A percentile compares a stretch with the other conserved stretches of the same genome.
Evolutionary conservation across 2,888 invertebrate species (phyloP).

Genomic region (Belgica antarctica): DNA sequence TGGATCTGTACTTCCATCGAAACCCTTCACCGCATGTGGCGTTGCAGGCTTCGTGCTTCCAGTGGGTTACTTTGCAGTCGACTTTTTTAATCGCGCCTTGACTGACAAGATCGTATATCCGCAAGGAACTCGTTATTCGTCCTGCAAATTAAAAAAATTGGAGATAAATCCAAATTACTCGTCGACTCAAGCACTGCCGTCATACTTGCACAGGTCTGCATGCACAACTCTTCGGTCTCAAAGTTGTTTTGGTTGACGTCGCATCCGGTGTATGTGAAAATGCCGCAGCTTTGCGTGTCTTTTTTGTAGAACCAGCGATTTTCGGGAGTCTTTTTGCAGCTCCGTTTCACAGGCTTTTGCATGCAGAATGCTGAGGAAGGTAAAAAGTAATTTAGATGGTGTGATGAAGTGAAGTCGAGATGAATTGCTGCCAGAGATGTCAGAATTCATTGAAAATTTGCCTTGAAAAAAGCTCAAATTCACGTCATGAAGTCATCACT

Average conservation of each 20-base stretch:
- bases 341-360: slow-evolving; percentile 53
- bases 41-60: slow-evolving; percentile 57
- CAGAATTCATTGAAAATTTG: too few relatives aligned
- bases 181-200: too few relatives aligned
- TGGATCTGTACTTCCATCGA: slow-evolving; percentile 56
- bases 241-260: slow-evolving; percentile 88
- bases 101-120: neutral
- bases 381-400: slow-evolving; percentile 35
- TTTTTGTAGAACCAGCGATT: slow-evolving; percentile 83
- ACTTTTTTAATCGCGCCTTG: slow-evolving; percentile 46
- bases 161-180: neutral
- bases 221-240: slow-evolving; percentile 68
- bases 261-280: slow-evolving; percentile 87
- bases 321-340: slow-evolving; percentile 77
- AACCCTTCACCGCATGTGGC: slow-evolving; percentile 58
- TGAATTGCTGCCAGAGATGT: too few relatives aligned
- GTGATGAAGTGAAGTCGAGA: too few relatives aligned
- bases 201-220: slow-evolving; percentile 60
- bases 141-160: too few relatives aligned
- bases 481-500: too few relatives aligned
- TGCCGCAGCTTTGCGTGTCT: slow-evolving; percentile 67
- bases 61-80: slow-evolving; percentile 58
- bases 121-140: too few relatives aligned
- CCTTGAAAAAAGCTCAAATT: too few relatives aligned
- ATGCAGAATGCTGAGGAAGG: slow-evolving; percentile 50